Base-by-base conservation (phyloP, 2,113 vertebrate genomes). In the Cyprinodon brontotheroides region DNA sequence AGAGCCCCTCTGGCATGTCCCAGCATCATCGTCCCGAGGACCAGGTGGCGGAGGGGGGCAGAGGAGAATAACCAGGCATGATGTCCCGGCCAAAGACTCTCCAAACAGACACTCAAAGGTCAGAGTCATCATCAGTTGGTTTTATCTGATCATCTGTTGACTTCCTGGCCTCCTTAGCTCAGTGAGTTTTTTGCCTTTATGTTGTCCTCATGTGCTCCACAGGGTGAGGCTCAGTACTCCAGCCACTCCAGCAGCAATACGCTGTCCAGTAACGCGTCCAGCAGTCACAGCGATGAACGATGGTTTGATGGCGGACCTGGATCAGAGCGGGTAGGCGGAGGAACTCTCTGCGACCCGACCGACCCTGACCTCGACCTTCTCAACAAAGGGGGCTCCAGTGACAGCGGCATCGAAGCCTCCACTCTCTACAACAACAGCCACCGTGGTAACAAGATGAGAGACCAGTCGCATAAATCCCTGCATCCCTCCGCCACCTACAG, bases 201-300 rank as follows among this genome's bases (percentile, higher is more conserved):
- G 14, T 29, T 48, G 11, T 57, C 20, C 22, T 69, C 14, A 14
- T 68, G 61, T 76, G 68, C 61, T 63, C 61, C 11, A 3, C 90
- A 98, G 97, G 94, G 94, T 0, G 97, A 98, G 48, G 79, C 94
- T 3, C 96, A 94, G 41, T 98, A 96, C 85, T 98, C 96, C 12
- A 98, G 96, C 86, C 96, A 96, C 86, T 98, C 97, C 88, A 97
- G 97, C 94, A 98, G 96, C 75, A 98, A 96, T 88, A 98, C 96
- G 0, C 91, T 98, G 59, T 98, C 97, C 89, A 98, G 97, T 64
- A 97, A 95, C 2, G 94, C 97, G 0, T 98, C 97, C 93, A 98
- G 97, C 90, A 92, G 89, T 90, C 97, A 97, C 92, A 97, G 96
- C 0, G 97, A 98, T 0, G 97, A 98, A 60, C 95, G 96, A 68